These are phyloP conservation scores for Lasius platythorax DNA, from an alignment of 2,888 invertebrate genomes.

Conservation along the genomic window DNA sequence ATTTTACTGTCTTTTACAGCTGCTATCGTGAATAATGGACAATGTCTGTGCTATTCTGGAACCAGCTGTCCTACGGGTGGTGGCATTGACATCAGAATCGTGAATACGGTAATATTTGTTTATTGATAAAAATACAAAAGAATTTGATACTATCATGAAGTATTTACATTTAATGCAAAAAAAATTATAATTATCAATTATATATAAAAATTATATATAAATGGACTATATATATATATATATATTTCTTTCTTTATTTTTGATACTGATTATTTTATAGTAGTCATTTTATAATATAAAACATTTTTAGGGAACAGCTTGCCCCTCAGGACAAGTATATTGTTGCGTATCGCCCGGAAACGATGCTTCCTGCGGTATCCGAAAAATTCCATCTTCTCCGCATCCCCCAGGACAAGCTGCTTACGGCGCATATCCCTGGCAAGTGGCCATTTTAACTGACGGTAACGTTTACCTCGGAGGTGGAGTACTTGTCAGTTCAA, in stretches of 20 bases:
- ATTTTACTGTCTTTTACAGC: conserved; percentile 40
- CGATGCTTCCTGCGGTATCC: conserved; percentile 76
- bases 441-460: conserved; percentile 76
- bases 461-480: conserved; percentile 78
- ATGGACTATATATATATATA: neutral
- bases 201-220: conserved; percentile 12
- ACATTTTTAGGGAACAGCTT: conserved; percentile 65
- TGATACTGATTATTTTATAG: neutral
- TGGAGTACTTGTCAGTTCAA: conserved; percentile 83
- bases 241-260: too few relatives aligned
- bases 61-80: conserved; percentile 66
- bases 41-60: conserved; percentile 70
- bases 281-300: neutral
- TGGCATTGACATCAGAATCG: conserved; percentile 79
- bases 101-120: conserved; percentile 73
- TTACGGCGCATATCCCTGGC: conserved; percentile 83
- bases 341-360: conserved; percentile 68
- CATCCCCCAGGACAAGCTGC: conserved; percentile 77
- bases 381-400: conserved; percentile 72
- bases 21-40: conserved; percentile 19
- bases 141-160: neutral
- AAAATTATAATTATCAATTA: neutral
- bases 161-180: neutral
- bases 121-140: conserved; percentile 13
- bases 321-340: conserved; percentile 69